Evolutionary conservation across 2,888 invertebrate species (phyloP).

Genomic region (Alloplasta piceator): DNA sequence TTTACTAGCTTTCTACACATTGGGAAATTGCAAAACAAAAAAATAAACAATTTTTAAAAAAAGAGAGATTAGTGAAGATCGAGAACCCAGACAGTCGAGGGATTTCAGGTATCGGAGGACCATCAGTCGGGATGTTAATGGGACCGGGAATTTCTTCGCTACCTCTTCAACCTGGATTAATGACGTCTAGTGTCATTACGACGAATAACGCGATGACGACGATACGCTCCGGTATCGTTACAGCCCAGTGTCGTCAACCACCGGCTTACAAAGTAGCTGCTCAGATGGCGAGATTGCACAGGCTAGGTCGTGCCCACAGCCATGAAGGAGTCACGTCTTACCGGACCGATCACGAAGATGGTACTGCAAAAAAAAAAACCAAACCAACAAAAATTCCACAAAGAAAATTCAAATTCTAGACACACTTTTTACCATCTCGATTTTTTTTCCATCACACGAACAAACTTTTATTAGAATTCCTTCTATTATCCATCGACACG

Average conservation of each 20-base stretch:
- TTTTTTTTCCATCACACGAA: conserved; percentile 35
- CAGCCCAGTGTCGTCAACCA: conserved; percentile 86
- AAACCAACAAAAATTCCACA: conserved; percentile 33
- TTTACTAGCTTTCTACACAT: conserved; percentile 48
- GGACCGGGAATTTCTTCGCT: conserved; percentile 76
- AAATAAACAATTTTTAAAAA: conserved; percentile 18
- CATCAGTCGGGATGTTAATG: conserved; percentile 75
- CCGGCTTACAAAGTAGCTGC: conserved; percentile 94
- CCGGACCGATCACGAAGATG: conserved; percentile 88
- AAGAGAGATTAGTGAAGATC: conserved; percentile 48
- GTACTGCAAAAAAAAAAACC: conserved; percentile 76
- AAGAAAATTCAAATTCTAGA: conserved; percentile 32
- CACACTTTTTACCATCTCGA: conserved; percentile 35
- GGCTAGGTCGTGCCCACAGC: conserved; percentile 92
- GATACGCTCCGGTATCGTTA: conserved; percentile 73
- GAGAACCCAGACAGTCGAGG: conserved; percentile 78
- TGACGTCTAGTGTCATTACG: conserved; percentile 69
- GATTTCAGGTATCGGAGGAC: conserved; percentile 81
- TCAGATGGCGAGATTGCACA: conserved; percentile 93
- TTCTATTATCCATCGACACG: conserved; percentile 42
- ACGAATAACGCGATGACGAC: conserved; percentile 69
- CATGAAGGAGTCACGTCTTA: conserved; percentile 91
- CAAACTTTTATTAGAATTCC: conserved; percentile 8
- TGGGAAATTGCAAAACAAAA: conserved; percentile 41
- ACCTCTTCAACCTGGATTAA: conserved; percentile 74